phyloP scores from a whole-genome alignment of 2,797 vertebrate genomes.

The Gymnoscopelus microlampas region DNA sequence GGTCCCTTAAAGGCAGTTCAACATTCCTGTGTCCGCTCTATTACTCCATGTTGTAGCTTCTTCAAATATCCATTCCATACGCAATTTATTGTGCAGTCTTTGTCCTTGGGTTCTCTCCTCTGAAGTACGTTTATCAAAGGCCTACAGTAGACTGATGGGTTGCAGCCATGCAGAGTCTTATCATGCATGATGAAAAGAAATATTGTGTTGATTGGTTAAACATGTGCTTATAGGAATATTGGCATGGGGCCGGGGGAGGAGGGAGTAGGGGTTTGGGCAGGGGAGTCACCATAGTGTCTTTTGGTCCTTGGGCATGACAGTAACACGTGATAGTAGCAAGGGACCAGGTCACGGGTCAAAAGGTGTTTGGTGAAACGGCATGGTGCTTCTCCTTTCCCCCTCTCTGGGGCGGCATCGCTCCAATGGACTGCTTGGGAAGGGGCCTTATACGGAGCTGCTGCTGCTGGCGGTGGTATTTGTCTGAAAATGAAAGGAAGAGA shows the following conservation, averaged over 20 bases:
- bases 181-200: conserved; percentile 67
- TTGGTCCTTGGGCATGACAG: conserved; percentile 30
- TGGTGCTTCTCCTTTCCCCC: conserved; percentile 34
- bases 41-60: conserved; percentile 44
- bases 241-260: neutral
- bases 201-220: conserved; percentile 49
- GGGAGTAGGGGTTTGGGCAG: neutral
- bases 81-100: conserved; percentile 22
- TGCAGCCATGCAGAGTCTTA: conserved; percentile 71
- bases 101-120: conserved; percentile 20
- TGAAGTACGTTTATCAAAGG: conserved; percentile 19
- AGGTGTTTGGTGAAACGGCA: neutral
- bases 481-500: conserved; percentile 67
- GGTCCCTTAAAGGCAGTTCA: conserved; percentile 54
- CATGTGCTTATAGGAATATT: conserved; percentile 56
- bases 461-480: conserved; percentile 78
- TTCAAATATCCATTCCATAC: conserved; percentile 19
- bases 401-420: conserved; percentile 23
- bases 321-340: conserved; percentile 9
- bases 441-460: conserved; percentile 76
- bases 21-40: conserved; percentile 41
- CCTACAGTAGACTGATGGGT: conserved; percentile 15
- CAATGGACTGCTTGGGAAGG: conserved; percentile 24
- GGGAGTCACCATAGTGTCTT: conserved; percentile 26
- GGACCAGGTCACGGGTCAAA: conserved; percentile 27